These are phyloP conservation scores for Biston betularia DNA, from an alignment of 2,888 invertebrate genomes.

Conservation along the genomic window DNA sequence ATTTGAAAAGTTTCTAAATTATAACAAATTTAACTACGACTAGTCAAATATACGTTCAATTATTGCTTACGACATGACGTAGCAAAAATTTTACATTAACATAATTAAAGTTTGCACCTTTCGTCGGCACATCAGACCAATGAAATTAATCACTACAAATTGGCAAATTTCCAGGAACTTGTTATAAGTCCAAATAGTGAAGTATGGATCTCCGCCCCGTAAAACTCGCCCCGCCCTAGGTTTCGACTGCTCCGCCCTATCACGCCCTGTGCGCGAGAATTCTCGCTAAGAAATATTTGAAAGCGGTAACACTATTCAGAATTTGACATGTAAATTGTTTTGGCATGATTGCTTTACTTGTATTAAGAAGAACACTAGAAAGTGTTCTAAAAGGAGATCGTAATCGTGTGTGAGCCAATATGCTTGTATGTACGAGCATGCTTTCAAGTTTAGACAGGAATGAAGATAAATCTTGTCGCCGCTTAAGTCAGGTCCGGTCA, in stretches of 20 bases:
- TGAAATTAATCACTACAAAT: slow-evolving; percentile 74
- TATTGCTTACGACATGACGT: slow-evolving; percentile 45
- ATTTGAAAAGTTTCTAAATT: no score
- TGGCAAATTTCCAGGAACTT: slow-evolving; percentile 63
- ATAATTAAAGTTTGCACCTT: slow-evolving; percentile 52
- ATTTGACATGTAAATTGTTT: slow-evolving; percentile 69
- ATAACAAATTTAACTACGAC: not conserved
- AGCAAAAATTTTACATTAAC: slow-evolving; percentile 26
- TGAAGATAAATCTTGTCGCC: no score
- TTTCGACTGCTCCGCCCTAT: slow-evolving; percentile 68
- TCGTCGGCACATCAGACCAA: slow-evolving; percentile 55
- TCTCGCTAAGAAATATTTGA: slow-evolving; percentile 35
- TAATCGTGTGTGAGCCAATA: no score
- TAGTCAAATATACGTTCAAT: not conserved
- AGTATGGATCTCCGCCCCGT: slow-evolving; percentile 39
- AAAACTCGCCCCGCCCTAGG: slow-evolving; percentile 62
- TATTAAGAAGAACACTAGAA: slow-evolving; percentile 5
- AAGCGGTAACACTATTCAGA: slow-evolving; percentile 49
- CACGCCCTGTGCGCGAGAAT: slow-evolving; percentile 64
- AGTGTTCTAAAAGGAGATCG: no score
- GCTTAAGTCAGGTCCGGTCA: no score
- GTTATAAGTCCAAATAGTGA: slow-evolving; percentile 61
- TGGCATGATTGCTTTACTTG: slow-evolving; percentile 61
- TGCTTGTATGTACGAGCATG: no score
- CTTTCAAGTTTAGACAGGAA: no score